Percentiles rank a stretch among this genome's conserved stretches.
Evolutionary conservation across 2,888 invertebrate species (phyloP).

Genomic region (Rotaria magnacalcarata): DNA sequence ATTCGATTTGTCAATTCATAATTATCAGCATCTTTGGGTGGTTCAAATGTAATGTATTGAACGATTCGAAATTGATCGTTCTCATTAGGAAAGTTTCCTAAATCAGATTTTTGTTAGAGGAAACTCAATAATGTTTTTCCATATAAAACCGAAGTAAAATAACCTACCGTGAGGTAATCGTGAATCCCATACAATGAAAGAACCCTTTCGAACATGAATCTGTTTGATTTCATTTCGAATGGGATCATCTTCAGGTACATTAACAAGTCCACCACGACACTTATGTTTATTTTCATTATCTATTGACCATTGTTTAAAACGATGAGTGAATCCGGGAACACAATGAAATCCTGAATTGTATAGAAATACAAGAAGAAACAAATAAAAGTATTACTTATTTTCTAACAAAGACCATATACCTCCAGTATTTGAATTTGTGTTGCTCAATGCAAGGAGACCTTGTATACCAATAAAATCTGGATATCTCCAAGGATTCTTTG

Average conservation of each 20-base stretch:
- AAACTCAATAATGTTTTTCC: background rate
- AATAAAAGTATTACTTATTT: background rate
- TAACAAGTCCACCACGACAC: background rate
- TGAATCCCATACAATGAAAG: background rate
- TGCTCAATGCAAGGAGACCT: background rate
- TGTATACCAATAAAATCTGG: constrained; percentile 1
- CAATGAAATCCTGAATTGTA: background rate
- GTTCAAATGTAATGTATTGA: background rate
- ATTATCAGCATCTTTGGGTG: background rate
- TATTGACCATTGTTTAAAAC: background rate
- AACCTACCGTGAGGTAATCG: background rate
- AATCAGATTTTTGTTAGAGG: background rate
- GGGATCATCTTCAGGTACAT: background rate
- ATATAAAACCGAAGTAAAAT: too few relatives aligned
- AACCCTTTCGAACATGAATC: constrained; percentile 10
- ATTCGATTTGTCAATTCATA: background rate
- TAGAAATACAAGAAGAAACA: background rate
- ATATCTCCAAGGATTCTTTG: background rate
- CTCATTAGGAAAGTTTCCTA: background rate
- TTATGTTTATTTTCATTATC: background rate
- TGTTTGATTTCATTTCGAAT: background rate
- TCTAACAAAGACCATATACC: background rate
- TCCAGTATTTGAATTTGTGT: background rate
- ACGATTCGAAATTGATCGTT: constrained; percentile 5
- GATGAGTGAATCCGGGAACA: constrained; percentile 4